Evolutionary conservation across 2,888 invertebrate species (phyloP), one percentile per base, ranked within the genome.

Genomic region (Cancer borealis): DNA sequence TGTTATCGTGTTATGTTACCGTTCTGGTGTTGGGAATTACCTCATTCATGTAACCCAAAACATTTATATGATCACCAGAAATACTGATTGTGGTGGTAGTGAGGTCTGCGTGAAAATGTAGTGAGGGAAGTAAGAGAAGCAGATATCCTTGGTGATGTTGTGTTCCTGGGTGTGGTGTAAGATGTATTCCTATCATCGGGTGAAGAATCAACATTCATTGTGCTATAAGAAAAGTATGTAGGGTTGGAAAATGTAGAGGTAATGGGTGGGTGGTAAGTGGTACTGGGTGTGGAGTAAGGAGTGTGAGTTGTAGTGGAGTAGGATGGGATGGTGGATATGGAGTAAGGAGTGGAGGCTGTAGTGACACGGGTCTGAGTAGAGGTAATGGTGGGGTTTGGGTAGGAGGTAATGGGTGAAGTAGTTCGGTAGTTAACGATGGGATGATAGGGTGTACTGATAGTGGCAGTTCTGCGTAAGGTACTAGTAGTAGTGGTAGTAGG

Each of bases 61-160:
- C 39, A 39, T 10, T 30, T 39, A 2, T 3, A 12, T 21, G 84
- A 1, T 84, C 39, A 84, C 84, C 84, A 84, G 39, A 84, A 84
- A 84, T 84, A 30, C 84, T 84, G 84, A 39, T 84, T 84, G 39
- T 84, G 84, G 84, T 84, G 84, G 84, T 84, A 84, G 84, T 84
- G 84, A 3, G 84, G 84, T 84, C 84, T 84, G 30, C 84, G 84
- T 14, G 84, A 84, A 39, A 30, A 39, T 3, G 39, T n/a, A 30
- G 39, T 39, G 84, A 84, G 84, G 12, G 84, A 84, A 26, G 84
- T 84, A 17, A 84, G 84, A 3, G 84, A 84, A 2, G 84, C 84
- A 1, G 84, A 84, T n/a, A 84, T 84, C 39, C 84, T 30, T 5
- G 66, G 66, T 14, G 17, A 1, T 26, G n/a, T 3, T 3, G 26